Evolutionary conservation across 2,113 vertebrate species (phyloP), one percentile per base, ranked within the genome.

Genomic region (Fulica atra): DNA sequence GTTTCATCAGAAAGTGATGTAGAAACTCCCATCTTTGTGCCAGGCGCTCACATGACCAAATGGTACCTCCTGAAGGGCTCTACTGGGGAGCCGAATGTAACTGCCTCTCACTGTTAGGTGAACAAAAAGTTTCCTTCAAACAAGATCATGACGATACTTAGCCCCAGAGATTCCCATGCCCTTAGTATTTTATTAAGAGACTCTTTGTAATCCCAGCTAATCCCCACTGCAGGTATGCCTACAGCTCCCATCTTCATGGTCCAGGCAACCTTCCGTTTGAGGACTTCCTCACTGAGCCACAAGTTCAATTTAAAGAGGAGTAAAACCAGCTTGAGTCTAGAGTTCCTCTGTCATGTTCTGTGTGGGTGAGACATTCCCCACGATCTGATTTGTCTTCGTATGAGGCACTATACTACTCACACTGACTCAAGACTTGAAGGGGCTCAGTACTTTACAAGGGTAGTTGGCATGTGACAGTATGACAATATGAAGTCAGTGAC

Each of bases 361-460:
- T 0, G 46, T 12, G 11, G 11, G 4, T 29, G 19, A 81, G 19
- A 36, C 25, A 48, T 12, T 68, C 28, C 56, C 40, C 1, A 1
- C 74, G 38, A 59, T 14, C 50, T 19, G 13, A 44, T 88, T 3
- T 2, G 1, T 42, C 42, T 53, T 20, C 57, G 21, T 35, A 28
- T 16, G 29, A 10, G 2, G 20, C 33, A 51, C 38, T 71, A 56
- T 42, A 59, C 21, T 48, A 25, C 35, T 60, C 5, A 3, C n/a
- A 53, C 25, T 29, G 13, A 54, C 31, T 26, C n/a, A 31, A 92
- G 35, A 57, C 12, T 59, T 50, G 31, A 77, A 78, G 57, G 57
- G 82, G 59, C 23, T 18, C 85, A 69, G 50, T 13, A 60, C 24
- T 19, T 61, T 79, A 79, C 33, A 38, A 13, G 61, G 50, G 28